Evolutionary conservation across 2,888 invertebrate genomes (phyloP).

Genomic region (Xanthorhoe designata): DNA sequence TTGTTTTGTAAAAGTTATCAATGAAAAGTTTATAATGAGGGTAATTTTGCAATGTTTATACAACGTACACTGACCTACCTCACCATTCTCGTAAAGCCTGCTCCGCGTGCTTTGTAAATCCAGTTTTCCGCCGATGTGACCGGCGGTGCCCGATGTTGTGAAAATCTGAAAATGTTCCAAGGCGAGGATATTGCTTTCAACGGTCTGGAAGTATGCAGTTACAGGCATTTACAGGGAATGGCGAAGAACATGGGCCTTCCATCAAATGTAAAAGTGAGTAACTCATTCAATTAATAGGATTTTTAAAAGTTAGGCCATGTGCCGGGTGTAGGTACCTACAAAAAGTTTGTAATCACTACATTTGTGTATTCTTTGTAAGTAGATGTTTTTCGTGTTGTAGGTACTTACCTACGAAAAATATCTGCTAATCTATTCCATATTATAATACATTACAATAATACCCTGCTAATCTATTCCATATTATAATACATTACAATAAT

Average conservation of each 20-base stretch:
- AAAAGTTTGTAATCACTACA: not conserved
- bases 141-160: constrained; percentile 6
- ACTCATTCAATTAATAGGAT: not conserved
- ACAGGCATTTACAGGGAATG: constrained; percentile 67
- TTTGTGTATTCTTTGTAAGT: not conserved
- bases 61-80: constrained; percentile 15
- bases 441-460: not conserved
- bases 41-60: constrained; percentile 19
- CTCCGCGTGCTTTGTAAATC: constrained; percentile 7
- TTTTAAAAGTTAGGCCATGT: not conserved
- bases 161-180: constrained; percentile 14
- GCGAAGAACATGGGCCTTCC: constrained; percentile 69
- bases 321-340: not conserved
- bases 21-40: constrained; percentile 28
- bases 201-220: constrained; percentile 55
- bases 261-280: constrained; percentile 66
- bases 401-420: not conserved
- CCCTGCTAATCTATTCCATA: not conserved
- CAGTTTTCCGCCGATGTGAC: not conserved
- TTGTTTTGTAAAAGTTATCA: constrained; percentile 10
- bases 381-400: not conserved
- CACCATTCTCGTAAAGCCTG: constrained; percentile 3
- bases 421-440: not conserved
- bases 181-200: constrained; percentile 26
- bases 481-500: not conserved